A percentile compares a stretch with the other conserved stretches of the same genome.
Evolutionary conservation across 2,113 vertebrate genomes (phyloP).

Genomic region (Todiramphus chloris): DNA sequence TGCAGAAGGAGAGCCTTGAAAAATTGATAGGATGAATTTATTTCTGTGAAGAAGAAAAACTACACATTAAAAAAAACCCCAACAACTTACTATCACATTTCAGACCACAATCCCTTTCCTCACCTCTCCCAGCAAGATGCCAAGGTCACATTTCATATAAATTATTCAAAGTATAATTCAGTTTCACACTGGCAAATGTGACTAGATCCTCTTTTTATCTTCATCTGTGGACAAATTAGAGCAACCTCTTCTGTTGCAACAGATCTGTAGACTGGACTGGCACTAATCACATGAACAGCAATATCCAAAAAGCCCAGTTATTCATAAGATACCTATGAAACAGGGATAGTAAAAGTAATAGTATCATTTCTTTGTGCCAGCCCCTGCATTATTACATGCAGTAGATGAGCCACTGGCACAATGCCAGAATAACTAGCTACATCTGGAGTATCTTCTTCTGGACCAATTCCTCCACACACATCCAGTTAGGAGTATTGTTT

Average conservation of each 20-base stretch:
- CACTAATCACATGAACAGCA: neutral
- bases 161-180: constrained; percentile 42
- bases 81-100: neutral
- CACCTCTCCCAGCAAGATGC: neutral
- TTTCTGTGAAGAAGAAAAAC: constrained; percentile 5
- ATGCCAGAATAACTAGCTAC: neutral
- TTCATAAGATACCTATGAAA: neutral
- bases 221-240: neutral
- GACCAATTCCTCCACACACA: neutral
- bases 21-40: neutral
- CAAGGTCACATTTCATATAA: constrained; percentile 18
- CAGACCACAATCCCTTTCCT: constrained; percentile 11
- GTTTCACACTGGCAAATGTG: neutral
- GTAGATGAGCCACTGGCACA: neutral
- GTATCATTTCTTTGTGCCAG: neutral
- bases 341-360: neutral
- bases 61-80: neutral
- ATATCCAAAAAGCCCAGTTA: neutral
- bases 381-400: neutral
- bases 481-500: neutral
- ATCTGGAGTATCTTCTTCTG: neutral
- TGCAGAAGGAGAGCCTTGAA: neutral
- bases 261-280: neutral
- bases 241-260: neutral
- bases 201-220: neutral